A percentile compares a stretch with the other conserved stretches of the same genome.
Conservation (phyloP, 92 coral and sea anemone genomes). For the Paragorgia papillata region DNA sequence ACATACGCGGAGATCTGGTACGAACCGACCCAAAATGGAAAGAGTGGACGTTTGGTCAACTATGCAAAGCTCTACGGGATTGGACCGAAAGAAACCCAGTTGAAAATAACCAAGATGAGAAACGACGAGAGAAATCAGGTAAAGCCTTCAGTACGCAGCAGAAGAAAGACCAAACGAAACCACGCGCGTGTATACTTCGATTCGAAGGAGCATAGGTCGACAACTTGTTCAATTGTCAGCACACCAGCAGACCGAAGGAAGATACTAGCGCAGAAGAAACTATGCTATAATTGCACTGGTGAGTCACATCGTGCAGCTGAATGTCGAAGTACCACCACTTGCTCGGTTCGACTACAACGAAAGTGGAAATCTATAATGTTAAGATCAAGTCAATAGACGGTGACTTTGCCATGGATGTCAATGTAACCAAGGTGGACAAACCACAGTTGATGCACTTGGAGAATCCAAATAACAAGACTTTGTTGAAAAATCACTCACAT, state of each 20-base stretch:
- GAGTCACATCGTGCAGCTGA: conserved; percentile 10
- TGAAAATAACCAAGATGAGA: conserved; percentile 3
- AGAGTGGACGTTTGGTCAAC: conserved; percentile 20
- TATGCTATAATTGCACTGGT: conserved; percentile 29
- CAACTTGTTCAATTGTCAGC: conserved; percentile 1
- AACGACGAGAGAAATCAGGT: background rate
- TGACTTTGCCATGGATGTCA: conserved; percentile 10
- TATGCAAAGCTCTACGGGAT: conserved; percentile 12
- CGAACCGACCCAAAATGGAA: conserved; percentile 16
- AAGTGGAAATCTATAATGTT: background rate
- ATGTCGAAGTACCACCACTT: conserved; percentile 7
- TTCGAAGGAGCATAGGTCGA: conserved; percentile 4
- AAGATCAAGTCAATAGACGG: background rate
- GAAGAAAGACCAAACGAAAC: conserved; percentile 10
- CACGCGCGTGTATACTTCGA: conserved; percentile 28
- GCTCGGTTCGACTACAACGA: conserved; percentile 25
- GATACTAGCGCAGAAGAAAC: conserved; percentile 18
- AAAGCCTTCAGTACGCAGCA: background rate
- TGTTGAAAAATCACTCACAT: background rate
- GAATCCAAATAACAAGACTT: background rate
- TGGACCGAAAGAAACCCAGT: conserved; percentile 36
- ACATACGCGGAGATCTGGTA: conserved; percentile 18
- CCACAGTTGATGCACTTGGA: background rate
- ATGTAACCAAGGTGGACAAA: conserved; percentile 16
- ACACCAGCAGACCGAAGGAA: conserved; percentile 23